Evolutionary conservation across 2,888 invertebrate species (phyloP).

Genomic region (Athalia circularis): DNA sequence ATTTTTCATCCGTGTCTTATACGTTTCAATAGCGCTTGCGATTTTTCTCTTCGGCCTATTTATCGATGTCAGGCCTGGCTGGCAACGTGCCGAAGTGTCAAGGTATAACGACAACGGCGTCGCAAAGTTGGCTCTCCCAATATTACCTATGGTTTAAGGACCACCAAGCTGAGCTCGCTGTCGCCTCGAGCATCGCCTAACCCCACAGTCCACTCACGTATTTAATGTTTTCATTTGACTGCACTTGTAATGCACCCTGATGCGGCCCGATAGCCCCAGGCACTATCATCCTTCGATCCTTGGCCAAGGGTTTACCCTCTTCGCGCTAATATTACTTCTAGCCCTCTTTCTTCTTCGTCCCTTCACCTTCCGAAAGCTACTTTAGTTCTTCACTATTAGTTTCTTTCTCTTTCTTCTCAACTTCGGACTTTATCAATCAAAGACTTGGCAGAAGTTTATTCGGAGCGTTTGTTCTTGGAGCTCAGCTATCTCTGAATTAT

Average conservation of each 20-base stretch:
- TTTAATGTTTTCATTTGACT: constrained; percentile 46
- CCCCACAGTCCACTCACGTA: constrained; percentile 42
- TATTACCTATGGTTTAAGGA: neutral
- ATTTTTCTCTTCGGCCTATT: constrained; percentile 25
- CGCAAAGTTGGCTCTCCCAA: constrained; percentile 2
- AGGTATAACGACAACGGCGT: constrained; percentile 21
- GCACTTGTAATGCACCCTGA: constrained; percentile 45
- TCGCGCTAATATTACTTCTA: constrained; percentile 40
- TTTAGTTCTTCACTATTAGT: constrained; percentile 21
- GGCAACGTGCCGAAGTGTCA: constrained; percentile 25
- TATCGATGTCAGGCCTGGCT: constrained; percentile 29
- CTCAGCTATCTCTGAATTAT: neutral
- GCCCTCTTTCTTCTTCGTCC: constrained; percentile 17
- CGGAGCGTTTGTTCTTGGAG: neutral
- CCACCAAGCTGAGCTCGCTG: constrained; percentile 5
- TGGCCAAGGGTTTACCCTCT: constrained; percentile 40
- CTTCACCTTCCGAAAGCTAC: neutral
- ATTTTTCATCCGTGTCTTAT: constrained; percentile 26
- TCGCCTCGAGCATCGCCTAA: constrained; percentile 29
- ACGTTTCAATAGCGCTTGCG: constrained; percentile 29
- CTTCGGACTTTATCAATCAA: constrained; percentile 39
- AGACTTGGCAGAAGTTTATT: constrained; percentile 31
- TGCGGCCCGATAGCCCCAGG: constrained; percentile 28
- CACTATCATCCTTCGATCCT: constrained; percentile 42
- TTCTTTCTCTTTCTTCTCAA: constrained; percentile 8